These are phyloP conservation scores for Peromyscus californicus DNA, from an alignment of 2,113 vertebrate species.

Conservation along the genomic window DNA sequence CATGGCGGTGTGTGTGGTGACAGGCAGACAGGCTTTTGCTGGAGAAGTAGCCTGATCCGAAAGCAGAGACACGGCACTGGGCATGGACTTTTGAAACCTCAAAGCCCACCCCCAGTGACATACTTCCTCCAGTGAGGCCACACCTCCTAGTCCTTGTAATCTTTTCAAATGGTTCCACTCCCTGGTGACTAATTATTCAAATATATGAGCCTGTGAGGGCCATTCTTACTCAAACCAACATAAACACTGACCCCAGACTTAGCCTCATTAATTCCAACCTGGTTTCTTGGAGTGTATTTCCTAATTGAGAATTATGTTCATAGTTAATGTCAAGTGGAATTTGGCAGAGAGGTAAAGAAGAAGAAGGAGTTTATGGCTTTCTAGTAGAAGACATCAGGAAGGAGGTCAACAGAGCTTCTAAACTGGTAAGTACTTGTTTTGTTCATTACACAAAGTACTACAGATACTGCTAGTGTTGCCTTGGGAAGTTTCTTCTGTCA, in stretches of 20 bases:
- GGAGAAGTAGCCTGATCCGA: neutral
- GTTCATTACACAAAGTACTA: neutral
- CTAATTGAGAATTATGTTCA: constrained; percentile 82
- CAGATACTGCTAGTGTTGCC: constrained; percentile 28
- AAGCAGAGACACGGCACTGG: neutral
- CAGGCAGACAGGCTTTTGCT: neutral
- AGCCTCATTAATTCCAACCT: constrained; percentile 20
- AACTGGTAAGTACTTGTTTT: constrained; percentile 90
- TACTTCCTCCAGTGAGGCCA: neutral
- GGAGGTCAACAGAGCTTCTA: constrained; percentile 92
- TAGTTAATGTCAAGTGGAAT: constrained; percentile 97
- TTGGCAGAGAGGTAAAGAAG: constrained; percentile 95
- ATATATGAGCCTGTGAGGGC: neutral
- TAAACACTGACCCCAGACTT: neutral
- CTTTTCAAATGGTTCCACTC: neutral
- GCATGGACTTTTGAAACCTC: neutral
- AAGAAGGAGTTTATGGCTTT: constrained; percentile 96
- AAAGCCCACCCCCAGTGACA: neutral
- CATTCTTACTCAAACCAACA: neutral
- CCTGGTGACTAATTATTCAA: too few relatives aligned
- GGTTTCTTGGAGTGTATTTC: constrained; percentile 70
- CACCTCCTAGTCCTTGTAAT: neutral
- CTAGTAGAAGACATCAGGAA: constrained; percentile 93
- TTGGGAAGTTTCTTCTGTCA: neutral
- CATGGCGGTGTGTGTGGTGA: neutral